These are phyloP conservation scores for Drosophila mercatorum DNA, from an alignment of 2,888 invertebrate genomes.

Conservation along the genomic window DNA sequence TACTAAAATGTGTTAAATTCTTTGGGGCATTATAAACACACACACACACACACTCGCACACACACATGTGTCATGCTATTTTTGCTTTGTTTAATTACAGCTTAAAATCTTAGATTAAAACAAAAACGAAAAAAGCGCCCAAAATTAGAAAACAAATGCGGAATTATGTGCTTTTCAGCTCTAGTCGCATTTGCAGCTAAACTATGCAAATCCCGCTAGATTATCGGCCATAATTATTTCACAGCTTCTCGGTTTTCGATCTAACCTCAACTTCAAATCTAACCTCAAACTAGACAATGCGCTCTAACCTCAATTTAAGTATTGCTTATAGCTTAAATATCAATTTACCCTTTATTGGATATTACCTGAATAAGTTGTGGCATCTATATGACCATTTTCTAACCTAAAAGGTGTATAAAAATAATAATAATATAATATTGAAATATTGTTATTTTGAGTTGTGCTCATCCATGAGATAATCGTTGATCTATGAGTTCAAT, in stretches of 20 bases:
- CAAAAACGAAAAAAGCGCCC: conserved; percentile 19
- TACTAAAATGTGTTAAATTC: conserved; percentile 80
- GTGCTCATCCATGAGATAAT: too few species aligned
- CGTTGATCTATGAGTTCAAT: too few species aligned
- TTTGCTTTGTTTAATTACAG: conserved; percentile 77
- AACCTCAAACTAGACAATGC: neutral
- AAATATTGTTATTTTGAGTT: too few species aligned
- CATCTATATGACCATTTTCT: too few species aligned
- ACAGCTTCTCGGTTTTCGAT: neutral
- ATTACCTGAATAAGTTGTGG: too few species aligned
- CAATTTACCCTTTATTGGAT: too few species aligned
- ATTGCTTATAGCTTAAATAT: neutral
- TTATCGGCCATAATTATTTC: conserved; percentile 1
- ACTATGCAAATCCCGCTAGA: conserved; percentile 4
- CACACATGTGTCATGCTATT: conserved; percentile 54
- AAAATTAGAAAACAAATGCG: conserved; percentile 18
- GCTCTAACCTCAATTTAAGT: neutral
- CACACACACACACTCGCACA: conserved; percentile 19
- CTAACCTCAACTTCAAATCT: neutral
- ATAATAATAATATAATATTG: too few species aligned
- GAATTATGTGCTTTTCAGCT: conserved; percentile 15
- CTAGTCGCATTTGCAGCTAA: conserved; percentile 16
- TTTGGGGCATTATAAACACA: conserved; percentile 67
- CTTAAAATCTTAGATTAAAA: conserved; percentile 73
- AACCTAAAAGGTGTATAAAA: too few species aligned